phyloP scores from a whole-genome alignment of 2,113 vertebrate genomes.

The Platichthys stellatus region DNA sequence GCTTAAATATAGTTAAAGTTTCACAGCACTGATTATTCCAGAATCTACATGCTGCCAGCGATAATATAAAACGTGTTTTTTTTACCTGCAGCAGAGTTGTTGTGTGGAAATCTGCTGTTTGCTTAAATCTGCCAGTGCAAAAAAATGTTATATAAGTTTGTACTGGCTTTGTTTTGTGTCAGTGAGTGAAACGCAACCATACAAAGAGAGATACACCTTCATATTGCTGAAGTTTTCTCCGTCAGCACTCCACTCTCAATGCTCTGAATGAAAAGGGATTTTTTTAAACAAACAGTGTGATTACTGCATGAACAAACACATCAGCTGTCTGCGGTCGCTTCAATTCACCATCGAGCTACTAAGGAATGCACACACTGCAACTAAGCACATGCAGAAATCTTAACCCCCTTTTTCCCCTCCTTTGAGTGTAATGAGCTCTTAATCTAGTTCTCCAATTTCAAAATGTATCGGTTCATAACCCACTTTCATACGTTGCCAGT shows the following conservation, averaged over 20 bases:
- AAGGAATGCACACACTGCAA: background rate
- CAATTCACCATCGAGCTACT: background rate
- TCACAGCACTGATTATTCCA: no score
- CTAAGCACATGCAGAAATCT: background rate
- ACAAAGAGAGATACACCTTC: background rate
- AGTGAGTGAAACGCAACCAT: background rate
- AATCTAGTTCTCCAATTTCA: background rate
- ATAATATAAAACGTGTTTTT: background rate
- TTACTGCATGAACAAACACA: background rate
- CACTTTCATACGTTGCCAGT: background rate
- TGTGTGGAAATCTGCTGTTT: constrained; percentile 12
- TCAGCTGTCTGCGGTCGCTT: background rate
- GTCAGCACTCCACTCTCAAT: background rate
- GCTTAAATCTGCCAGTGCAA: background rate
- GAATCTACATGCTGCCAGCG: background rate
- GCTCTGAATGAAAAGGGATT: background rate
- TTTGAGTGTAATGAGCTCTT: background rate
- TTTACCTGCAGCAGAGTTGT: background rate
- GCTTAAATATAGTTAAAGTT: no score
- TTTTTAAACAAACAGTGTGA: no score
- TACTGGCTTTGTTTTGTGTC: background rate
- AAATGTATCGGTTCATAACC: background rate
- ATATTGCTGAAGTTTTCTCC: no score
- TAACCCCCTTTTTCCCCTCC: background rate
- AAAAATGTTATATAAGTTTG: background rate